Base-by-base conservation (phyloP, 2,113 vertebrate genomes). In the Pitta sordida region DNA sequence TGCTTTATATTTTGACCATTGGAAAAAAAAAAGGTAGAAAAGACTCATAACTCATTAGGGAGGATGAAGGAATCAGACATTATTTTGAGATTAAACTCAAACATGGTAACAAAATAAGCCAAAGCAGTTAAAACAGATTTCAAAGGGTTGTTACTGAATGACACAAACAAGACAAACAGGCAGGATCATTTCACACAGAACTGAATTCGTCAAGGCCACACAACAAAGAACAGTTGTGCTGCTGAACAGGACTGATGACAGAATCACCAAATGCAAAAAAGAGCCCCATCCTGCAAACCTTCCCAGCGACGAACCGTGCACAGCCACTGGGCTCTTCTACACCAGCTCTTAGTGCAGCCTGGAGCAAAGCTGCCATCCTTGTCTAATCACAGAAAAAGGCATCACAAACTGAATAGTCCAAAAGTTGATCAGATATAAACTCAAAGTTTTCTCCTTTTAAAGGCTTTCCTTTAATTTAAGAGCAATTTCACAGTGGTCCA, bases 81-180 rank as follows among this genome's bases (percentile, higher is more conserved):
- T 88, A 92, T 90, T 95, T 94, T 86, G 51, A 90, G 92, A 94
- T 81, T 74, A 91, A 86, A 91, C 63, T 82, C 56, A 86, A 86
- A 86, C 48, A 88, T 9, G 16, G 84, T 37, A 91, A 94, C 84
- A 65, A 95, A 94, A 83, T 67, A 71, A 95, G 92, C 58, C 59
- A 78, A 94, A 96, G 94, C 68, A 77, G 60, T 70, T 94, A 70
- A 30, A 44, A 88, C 30, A 84, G 71, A 63, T 96, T 96, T 96
- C 86, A 84, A 88, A 90, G 70, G 36, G 64, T 68, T 92, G 55
- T 94, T 95, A 53, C 65, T 93, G 91, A 94, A 90, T 90, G 95
- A 94, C 93, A 91, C 83, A 64, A 96, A 87, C 83, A 67, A 96
- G 91, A 91, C 83, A 95, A 94, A 87, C 86, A 94, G 93, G 88